A percentile compares a stretch with the other conserved stretches of the same genome.
Conservation (phyloP, 1,140 invertebrate species). For the Drosophila yakuba region DNA sequence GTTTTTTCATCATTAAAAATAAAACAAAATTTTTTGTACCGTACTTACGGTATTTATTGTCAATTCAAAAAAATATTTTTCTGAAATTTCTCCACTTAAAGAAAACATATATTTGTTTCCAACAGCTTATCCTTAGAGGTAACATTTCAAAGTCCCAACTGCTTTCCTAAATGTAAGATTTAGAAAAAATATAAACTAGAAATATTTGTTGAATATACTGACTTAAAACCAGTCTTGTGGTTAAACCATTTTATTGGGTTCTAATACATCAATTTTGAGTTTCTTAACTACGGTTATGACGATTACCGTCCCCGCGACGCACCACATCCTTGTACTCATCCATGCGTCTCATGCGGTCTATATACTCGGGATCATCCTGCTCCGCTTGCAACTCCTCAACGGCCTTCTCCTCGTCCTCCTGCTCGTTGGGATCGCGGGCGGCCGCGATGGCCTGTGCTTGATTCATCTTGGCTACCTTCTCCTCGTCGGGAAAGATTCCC, state of each 20-base stretch:
- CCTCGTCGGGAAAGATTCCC: conserved; percentile 88
- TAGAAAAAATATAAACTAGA: no score
- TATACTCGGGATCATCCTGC: conserved; percentile 90
- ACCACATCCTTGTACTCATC: conserved; percentile 98
- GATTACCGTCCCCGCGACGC: conserved; percentile 94
- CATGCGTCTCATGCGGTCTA: conserved; percentile 89
- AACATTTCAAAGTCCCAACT: no score
- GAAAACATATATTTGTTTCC: no score
- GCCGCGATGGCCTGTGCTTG: conserved; percentile 74
- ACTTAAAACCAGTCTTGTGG: neutral
- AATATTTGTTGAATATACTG: neutral
- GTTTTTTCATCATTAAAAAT: no score
- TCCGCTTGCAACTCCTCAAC: conserved; percentile 88
- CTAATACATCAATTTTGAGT: conserved; percentile 38
- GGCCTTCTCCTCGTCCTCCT: conserved; percentile 87
- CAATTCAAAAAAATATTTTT: no score
- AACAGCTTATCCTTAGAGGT: no score
- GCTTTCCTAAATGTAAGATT: no score
- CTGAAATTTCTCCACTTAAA: no score
- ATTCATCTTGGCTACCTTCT: conserved; percentile 75
- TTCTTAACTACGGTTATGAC: conserved; percentile 91
- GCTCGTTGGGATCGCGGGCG: conserved; percentile 86
- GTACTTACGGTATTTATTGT: no score
- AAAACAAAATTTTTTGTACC: no score
- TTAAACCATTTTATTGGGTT: conserved; percentile 4